A percentile compares a stretch with the other conserved stretches of the same genome.
phyloP scores from a whole-genome alignment of 2,888 invertebrate genomes.

The Parnassius orleans region DNA sequence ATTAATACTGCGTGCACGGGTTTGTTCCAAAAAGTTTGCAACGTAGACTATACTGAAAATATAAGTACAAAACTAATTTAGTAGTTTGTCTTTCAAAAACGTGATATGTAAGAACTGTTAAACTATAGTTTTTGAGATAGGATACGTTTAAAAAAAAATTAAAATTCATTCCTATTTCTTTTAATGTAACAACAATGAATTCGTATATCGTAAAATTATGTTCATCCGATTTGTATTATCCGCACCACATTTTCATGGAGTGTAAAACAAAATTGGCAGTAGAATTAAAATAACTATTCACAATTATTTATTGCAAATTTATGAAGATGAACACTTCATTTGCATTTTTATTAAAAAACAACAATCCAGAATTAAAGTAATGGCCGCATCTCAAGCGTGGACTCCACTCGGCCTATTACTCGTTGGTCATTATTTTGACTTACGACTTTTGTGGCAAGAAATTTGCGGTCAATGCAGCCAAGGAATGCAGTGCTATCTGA shows the following conservation, averaged over 20 bases:
- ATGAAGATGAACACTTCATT: slow-evolving; percentile 32
- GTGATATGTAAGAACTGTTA: no score
- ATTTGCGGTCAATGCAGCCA: slow-evolving; percentile 74
- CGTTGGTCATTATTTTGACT: slow-evolving; percentile 77
- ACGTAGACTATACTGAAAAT: slow-evolving; percentile 2
- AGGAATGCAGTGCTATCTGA: slow-evolving; percentile 67
- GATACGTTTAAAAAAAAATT: no score
- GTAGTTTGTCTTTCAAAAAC: no score
- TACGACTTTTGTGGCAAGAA: slow-evolving; percentile 63
- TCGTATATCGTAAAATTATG: no score
- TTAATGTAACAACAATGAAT: no score
- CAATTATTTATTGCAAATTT: slow-evolving; percentile 26
- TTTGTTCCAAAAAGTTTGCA: slow-evolving; percentile 23
- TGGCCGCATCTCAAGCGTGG: slow-evolving; percentile 22
- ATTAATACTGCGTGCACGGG: slow-evolving; percentile 19
- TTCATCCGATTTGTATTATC: no score
- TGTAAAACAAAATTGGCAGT: slow-evolving; percentile 13
- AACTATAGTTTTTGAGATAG: no score
- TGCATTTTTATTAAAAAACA: slow-evolving; percentile 33
- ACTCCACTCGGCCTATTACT: slow-evolving; percentile 55
- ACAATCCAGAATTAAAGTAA: slow-evolving; percentile 27
- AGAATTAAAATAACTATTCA: slow-evolving; percentile 9
- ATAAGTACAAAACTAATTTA: no score
- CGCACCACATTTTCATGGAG: not conserved
- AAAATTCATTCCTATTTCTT: no score